Evolutionary conservation across 2,888 invertebrate genomes (phyloP).

Genomic region (Phrixothrix hirtus): DNA sequence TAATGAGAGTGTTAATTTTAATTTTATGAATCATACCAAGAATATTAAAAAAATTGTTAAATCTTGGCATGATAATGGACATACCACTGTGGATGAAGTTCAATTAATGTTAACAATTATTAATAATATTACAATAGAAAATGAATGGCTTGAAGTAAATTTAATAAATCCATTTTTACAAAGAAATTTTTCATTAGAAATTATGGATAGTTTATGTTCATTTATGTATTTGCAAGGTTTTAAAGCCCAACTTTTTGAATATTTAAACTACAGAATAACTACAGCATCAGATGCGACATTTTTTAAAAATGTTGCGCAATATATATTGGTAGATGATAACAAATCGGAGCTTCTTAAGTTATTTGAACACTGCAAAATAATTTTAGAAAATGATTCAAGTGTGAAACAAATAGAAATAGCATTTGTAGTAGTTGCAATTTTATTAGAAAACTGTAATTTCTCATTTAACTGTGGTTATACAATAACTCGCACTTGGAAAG

Average conservation of each 20-base stretch:
- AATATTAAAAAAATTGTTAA: background rate
- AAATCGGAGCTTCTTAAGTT: background rate
- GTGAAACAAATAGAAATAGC: conserved; percentile 13
- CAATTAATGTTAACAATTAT: background rate
- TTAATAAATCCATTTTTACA: background rate
- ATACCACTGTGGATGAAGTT: background rate
- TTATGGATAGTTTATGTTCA: no score
- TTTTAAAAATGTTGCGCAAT: no score
- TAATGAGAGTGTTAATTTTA: no score
- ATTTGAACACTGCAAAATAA: conserved; percentile 5
- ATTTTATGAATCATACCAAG: background rate
- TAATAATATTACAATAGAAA: no score
- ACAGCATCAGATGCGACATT: no score
- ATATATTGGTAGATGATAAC: background rate
- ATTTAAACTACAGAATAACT: no score
- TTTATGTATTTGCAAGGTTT: no score
- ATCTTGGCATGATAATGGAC: background rate
- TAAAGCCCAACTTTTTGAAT: no score
- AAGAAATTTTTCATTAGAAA: background rate
- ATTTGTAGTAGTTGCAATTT: conserved; percentile 14
- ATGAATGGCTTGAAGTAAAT: no score
- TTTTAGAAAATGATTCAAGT: conserved; percentile 6
- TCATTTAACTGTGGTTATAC: conserved; percentile 7
- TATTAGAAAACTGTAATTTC: conserved; percentile 2
- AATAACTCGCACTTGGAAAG: no score